phyloP scores from a whole-genome alignment of 1,140 invertebrate genomes.

The Ladona fulva region DNA sequence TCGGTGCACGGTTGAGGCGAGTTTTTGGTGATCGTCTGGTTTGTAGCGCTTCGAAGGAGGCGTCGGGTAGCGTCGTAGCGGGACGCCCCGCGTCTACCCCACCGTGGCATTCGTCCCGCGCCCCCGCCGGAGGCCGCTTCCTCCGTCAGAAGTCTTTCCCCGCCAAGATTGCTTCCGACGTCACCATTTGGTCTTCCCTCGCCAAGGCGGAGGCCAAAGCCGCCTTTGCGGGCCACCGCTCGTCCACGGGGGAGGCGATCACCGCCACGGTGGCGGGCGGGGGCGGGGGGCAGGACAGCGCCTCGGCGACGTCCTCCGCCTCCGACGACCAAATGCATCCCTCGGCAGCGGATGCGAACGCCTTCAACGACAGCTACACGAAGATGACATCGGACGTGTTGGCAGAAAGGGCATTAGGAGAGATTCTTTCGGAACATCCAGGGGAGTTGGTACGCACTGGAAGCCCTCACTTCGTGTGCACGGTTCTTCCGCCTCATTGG shows the following conservation, averaged over 20 bases:
- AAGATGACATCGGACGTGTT: constrained; percentile 83
- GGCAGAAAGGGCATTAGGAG: constrained; percentile 75
- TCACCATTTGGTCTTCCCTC: constrained; percentile 32
- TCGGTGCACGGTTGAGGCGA: too few species aligned
- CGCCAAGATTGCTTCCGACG: constrained; percentile 39
- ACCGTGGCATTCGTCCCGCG: not conserved
- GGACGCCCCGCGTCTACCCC: too few species aligned
- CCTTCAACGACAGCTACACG: constrained; percentile 71
- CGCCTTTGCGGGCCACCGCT: constrained; percentile 35
- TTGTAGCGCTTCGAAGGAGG: not conserved
- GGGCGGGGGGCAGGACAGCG: constrained; percentile 31
- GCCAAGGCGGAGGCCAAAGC: constrained; percentile 37
- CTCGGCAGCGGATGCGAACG: constrained; percentile 38
- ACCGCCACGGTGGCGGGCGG: constrained; percentile 13
- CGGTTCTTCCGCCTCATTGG: constrained; percentile 88
- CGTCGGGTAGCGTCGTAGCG: not conserved
- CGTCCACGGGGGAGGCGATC: constrained; percentile 29
- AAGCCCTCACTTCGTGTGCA: constrained; percentile 86
- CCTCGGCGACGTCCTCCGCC: constrained; percentile 27
- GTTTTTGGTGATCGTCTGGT: not conserved
- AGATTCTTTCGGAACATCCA: constrained; percentile 83
- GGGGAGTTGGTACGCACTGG: constrained; percentile 89
- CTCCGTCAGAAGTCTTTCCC: constrained; percentile 22
- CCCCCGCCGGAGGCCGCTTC: not conserved
- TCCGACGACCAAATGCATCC: constrained; percentile 37